Evolutionary conservation across 1,140 invertebrate genomes (phyloP), one percentile per base, ranked within the genome.

Genomic region (Papilio aristodemus): DNA sequence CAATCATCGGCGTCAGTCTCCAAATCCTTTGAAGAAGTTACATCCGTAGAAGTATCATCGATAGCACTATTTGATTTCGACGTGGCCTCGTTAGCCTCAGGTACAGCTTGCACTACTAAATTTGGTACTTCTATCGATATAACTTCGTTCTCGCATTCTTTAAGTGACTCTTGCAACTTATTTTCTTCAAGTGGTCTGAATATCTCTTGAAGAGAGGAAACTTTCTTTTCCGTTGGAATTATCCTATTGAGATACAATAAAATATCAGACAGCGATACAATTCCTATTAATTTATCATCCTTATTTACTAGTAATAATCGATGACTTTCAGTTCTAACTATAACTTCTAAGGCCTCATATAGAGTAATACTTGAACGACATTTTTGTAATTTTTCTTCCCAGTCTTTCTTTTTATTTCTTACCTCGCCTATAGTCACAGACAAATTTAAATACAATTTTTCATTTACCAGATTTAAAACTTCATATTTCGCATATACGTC

Each of bases 301-400:
- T 83, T 90, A 89, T 87, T 88, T 32, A 90, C 86, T 88, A 91
- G 82, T 71, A 91, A 83, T 81, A 91, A 80, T 89, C 89, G 87
- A 91, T 91, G 89, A 87, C 89, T 91, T 80, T 90, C 89, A 80
- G 89, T 91, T 89, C 89, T 91, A 79, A 91, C 89, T 78, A 91
- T 91, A 81, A 91, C 84, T 91, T 91, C 89, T 89, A 91, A 91
- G 87, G 89, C 89, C 89, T 91, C 89, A 63, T 91, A 91, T 81
- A 91, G 87, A 74, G 87, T 89, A 85, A 91, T 90, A 85, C 85
- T 89, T 72, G 86, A 90, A 83, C 76, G 82, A 90, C 89, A 91
- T 82, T 90, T 91, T 80, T 91, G 89, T 78, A 91, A 76, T 73
- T 91, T 91, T 79, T 91, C 89, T 83, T 91, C 85, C 89, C 89